Evolutionary conservation across 2,888 invertebrate species (phyloP), one percentile per base, ranked within the genome.

Genomic region (Onthophagus sagittarius): DNA sequence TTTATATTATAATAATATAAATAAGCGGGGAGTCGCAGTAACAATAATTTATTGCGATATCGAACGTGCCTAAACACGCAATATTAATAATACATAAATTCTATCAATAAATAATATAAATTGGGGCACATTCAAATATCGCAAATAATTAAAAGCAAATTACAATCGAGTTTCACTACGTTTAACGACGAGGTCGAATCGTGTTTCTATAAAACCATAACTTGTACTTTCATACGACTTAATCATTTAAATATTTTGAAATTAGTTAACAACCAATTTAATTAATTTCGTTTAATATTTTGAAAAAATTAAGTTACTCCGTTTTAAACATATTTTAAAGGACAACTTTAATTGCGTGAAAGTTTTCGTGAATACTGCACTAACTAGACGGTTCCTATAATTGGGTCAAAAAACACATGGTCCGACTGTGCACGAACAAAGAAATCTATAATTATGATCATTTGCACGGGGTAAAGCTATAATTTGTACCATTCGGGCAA

Each of bases 391-490:
- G 23, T 67, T 67, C 63, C 7, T 23, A 23, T 67, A 67, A 67
- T 67, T 23, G 32, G 67, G 67, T 67, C 31, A 67, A 9, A 64
- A 64, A 64, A 23, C 64, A 64, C 23, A 64, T 64, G 64, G 64
- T 14, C 15, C 64, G 15, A 15, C 31, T 15, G 32, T 67, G 67
- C 23, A 67, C 31, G 23, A 67, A 67, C 64, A 64, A 64, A 64
- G 64, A 31, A n/a, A 67, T 32, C 67, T 23, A 67, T 67, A 67
- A 67, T 67, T 67, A 67, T 23, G 5, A 23, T 23, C 23, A 31
- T 67, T 67, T n/a, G 23, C 31, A 23, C 67, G 67, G 32, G 67
- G 67, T 15, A 64, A 67, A 67, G 67, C n/a, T 67, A 31, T 23
- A 67, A 67, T 67, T 53, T 53, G 11, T 9, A 53, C 39, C 39